These are phyloP conservation scores for Griposia aprilina DNA, from an alignment of 2,888 invertebrate species.

Conservation along the genomic window DNA sequence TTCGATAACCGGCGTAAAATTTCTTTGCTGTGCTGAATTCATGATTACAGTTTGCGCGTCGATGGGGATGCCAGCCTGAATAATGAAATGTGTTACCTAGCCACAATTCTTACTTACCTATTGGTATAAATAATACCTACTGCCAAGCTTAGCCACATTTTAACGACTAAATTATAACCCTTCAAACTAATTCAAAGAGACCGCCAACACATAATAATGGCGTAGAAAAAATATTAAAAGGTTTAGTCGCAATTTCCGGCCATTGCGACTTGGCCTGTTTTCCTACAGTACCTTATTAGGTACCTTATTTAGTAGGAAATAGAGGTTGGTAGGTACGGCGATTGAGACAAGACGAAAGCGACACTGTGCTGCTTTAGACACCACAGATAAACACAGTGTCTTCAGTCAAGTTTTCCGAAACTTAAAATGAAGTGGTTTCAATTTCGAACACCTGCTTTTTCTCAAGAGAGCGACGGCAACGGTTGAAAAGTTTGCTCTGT, in stretches of 20 bases:
- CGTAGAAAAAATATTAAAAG: constrained; percentile 31
- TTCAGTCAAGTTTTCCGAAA: constrained; percentile 46
- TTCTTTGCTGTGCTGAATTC: too few species aligned
- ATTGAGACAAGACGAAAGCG: neutral
- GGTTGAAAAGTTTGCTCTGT: constrained; percentile 39
- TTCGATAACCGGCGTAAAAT: too few species aligned
- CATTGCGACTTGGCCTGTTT: constrained; percentile 30
- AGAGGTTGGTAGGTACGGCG: neutral
- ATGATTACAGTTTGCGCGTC: too few species aligned
- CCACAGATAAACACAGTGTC: neutral
- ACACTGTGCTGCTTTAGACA: neutral
- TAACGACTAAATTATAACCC: constrained; percentile 17
- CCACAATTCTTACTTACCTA: neutral
- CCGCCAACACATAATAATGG: constrained; percentile 41
- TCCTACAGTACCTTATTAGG: constrained; percentile 10
- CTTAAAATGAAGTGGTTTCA: constrained; percentile 59
- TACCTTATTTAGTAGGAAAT: constrained; percentile 7
- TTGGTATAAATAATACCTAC: constrained; percentile 3
- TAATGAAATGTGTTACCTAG: neutral
- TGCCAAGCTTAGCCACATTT: neutral
- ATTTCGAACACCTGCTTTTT: constrained; percentile 64
- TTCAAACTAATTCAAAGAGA: neutral
- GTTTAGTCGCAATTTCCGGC: constrained; percentile 37
- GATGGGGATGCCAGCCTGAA: too few species aligned
- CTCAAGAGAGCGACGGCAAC: constrained; percentile 49